Conservation (phyloP, 2,888 invertebrate genomes). For the Philhelius pedissequus region DNA sequence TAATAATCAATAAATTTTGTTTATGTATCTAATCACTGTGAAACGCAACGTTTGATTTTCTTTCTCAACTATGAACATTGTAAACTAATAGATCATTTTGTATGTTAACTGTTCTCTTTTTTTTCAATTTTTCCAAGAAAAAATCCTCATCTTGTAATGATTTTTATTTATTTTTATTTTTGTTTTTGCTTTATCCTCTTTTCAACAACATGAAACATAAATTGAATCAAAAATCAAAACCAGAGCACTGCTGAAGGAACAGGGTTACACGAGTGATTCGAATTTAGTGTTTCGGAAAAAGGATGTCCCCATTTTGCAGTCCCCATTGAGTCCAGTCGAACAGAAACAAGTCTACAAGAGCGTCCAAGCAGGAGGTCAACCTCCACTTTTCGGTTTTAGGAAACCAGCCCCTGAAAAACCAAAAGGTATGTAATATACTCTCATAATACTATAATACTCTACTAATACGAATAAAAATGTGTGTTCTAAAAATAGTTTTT, state of each 20-base stretch:
- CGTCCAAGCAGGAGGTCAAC: constrained; percentile 96
- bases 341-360: constrained; percentile 91
- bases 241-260: constrained; percentile 91
- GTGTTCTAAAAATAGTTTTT: constrained; percentile 19
- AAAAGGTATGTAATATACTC: constrained; percentile 84
- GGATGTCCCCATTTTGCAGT: constrained; percentile 83
- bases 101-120: neutral
- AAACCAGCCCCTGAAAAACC: constrained; percentile 92
- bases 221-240: constrained; percentile 21
- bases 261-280: constrained; percentile 95
- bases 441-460: neutral
- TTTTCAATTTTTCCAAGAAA: neutral
- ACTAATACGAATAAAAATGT: constrained; percentile 2
- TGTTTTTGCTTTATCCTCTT: neutral
- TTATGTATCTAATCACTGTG: constrained; percentile 1
- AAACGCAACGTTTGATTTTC: constrained; percentile 7
- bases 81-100: neutral
- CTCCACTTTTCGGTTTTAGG: constrained; percentile 93
- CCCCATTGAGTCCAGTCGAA: constrained; percentile 88
- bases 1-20: neutral
- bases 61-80: neutral
- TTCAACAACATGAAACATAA: neutral
- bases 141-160: neutral
- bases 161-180: neutral
- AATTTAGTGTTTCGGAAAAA: constrained; percentile 90